Evolutionary conservation across 2,797 vertebrate species (phyloP), one percentile per base, ranked within the genome.

Genomic region (Rachycentron canadum): DNA sequence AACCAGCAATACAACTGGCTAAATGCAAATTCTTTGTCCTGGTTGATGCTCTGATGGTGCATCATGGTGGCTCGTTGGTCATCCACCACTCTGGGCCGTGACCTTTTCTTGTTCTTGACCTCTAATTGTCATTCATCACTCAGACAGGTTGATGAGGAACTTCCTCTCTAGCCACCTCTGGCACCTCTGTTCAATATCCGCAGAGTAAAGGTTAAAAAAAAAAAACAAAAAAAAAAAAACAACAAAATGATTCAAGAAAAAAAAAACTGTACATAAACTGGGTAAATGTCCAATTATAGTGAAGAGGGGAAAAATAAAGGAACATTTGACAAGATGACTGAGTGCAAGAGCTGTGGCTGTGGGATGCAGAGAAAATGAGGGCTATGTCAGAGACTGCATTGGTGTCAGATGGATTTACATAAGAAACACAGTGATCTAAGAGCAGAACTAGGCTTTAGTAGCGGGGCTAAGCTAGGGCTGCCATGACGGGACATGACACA

Each of bases 321-420:
- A 50, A 38, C 30, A 56, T 66, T 79, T 63, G 69, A 78, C 58
- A 57, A 63, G 75, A 75, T 32, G 47, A 45, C 45, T 65, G 64
- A 73, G 72, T 60, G 59, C 41, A 25, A 53, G 56, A 76, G 83
- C 52, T 21, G 60, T 49, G 70, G 73, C 69, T 84, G 79, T 83
- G 77, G 76, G 68, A 86, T 79, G 72, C 85, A 73, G 72, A 66
- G 78, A 49, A 89, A 89, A 82, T 69, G 75, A 90, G 78, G 71
- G 73, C 56, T 55, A 47, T 91, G 85, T 79, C 85, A 81, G 78
- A 85, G 80, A 78, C 79, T 40, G 81, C 58, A 12, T 23, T 70
- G 68, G 73, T 88, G 87, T 92, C 85, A 89, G 52, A 85, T 71
- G 88, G 89, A 93, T 93, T 91, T 87, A 88, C 91, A 93, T 92